Conservation (phyloP, 2,113 vertebrate genomes). For the Zosterops hypoxanthus region DNA sequence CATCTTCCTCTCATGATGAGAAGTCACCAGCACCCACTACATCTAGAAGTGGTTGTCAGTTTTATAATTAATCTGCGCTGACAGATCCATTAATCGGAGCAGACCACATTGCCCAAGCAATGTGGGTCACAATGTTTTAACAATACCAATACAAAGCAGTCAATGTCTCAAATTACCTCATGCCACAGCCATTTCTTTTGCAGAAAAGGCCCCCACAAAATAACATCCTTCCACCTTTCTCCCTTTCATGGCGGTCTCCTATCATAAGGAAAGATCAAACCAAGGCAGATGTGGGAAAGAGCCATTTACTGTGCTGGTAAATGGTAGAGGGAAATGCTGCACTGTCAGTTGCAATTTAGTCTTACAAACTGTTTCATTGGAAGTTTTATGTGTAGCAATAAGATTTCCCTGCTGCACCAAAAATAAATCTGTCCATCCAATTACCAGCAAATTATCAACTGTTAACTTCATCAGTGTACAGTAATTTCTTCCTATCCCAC, state of each 20-base stretch:
- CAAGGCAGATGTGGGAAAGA: constrained; percentile 24
- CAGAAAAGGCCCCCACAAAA: not conserved
- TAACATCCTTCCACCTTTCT: not conserved
- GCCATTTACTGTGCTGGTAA: constrained; percentile 45
- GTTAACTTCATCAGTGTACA: constrained; percentile 39
- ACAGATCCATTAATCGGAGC: constrained; percentile 28
- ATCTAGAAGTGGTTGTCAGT: not conserved
- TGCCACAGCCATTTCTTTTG: not conserved
- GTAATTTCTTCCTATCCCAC: not conserved
- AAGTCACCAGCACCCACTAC: not conserved
- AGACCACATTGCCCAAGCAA: not conserved
- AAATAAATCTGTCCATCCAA: constrained; percentile 62
- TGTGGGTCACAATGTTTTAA: constrained; percentile 17
- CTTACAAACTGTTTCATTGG: constrained; percentile 55
- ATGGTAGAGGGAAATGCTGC: constrained; percentile 11
- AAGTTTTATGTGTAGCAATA: constrained; percentile 46
- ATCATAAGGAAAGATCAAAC: not conserved
- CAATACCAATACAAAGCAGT: not conserved
- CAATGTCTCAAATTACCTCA: not conserved
- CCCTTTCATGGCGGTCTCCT: not conserved
- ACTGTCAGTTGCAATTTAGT: constrained; percentile 65
- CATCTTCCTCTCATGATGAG: not conserved
- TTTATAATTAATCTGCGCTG: constrained; percentile 37
- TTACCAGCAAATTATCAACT: constrained; percentile 56
- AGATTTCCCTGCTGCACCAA: constrained; percentile 14